Percentiles rank a stretch among this genome's conserved stretches.
Evolutionary conservation across 2,888 invertebrate genomes (phyloP).

Genomic region (Vanessa cardui): DNA sequence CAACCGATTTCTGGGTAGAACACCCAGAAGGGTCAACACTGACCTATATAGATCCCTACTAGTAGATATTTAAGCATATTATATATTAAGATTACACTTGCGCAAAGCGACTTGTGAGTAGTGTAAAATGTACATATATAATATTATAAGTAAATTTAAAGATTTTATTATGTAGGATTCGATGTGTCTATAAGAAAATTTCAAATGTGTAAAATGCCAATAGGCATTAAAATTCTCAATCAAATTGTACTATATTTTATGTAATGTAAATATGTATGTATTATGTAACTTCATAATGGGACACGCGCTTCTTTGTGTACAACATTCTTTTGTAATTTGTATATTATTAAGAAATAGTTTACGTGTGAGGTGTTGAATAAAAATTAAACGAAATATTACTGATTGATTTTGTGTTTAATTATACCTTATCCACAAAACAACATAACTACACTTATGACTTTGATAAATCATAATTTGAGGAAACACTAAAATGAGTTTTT

Average conservation of each 20-base stretch:
- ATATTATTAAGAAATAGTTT: slow-evolving; percentile 21
- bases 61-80: too few species aligned
- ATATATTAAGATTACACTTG: too few species aligned
- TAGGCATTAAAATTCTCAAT: background rate
- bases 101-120: too few species aligned
- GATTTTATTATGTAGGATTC: background rate
- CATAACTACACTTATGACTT: background rate
- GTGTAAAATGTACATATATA: background rate
- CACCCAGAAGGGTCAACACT: too few species aligned
- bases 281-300: slow-evolving; percentile 2
- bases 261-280: slow-evolving; percentile 3
- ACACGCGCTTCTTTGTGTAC: slow-evolving; percentile 25
- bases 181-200: background rate
- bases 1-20: too few species aligned
- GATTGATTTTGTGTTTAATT: slow-evolving; percentile 2
- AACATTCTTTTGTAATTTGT: slow-evolving; percentile 31
- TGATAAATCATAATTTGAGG: background rate
- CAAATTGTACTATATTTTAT: background rate
- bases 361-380: slow-evolving; percentile 25
- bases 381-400: slow-evolving; percentile 20
- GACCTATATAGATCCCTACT: too few species aligned
- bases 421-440: background rate
- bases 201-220: background rate
- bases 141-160: background rate
- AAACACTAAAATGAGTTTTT: too few species aligned